Evolutionary conservation across 2,113 vertebrate genomes (phyloP), one percentile per base, ranked within the genome.

Genomic region (Ovis canadensis): DNA sequence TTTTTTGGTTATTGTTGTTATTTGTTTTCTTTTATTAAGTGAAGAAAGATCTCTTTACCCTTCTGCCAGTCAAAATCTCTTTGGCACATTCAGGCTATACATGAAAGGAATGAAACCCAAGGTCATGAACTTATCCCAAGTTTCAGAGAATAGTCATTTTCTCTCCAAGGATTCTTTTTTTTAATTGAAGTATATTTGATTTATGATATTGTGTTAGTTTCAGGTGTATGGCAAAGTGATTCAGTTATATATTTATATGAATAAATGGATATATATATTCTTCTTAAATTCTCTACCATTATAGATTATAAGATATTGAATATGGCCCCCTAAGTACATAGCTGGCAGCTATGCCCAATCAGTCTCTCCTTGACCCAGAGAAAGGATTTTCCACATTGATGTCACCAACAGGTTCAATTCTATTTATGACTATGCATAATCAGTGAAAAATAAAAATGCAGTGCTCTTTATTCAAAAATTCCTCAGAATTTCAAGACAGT

Each of bases 381-480:
- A 52, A n/a, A 2, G 25, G 7, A 0, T 17, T 85, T 23, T 91
- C 14, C 31, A 82, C 17, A 43, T 11, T 33, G n/a, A 15, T 3
- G 0, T 40, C 31, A 52, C 14, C 1, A 29, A 19, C n/a, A 83
- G 1, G 2, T 12, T 57, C 71, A 52, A 57, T 2, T 1, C 0
- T 25, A 25, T 84, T 9, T 90, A 23, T 14, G 1, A 3, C 3
- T 89, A 3, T 96, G 13, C 8, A 7, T 71, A 43, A 2, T 45
- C 19, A 54, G 19, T 25, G 4, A 3, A 54, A 60, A 80, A 16
- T 62, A 2, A 83, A 92, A 97, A 67, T 12, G 0, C 21, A 48
- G 7, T 15, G 3, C 3, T 11, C 19, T 14, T 48, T 88, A 15
- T 81, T 48, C 5, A 59, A 59, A 94, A 40, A 11, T 40, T 48